Evolutionary conservation across 2,888 invertebrate genomes (phyloP), one percentile per base, ranked within the genome.

Genomic region (Coelogynopora nodosa): DNA sequence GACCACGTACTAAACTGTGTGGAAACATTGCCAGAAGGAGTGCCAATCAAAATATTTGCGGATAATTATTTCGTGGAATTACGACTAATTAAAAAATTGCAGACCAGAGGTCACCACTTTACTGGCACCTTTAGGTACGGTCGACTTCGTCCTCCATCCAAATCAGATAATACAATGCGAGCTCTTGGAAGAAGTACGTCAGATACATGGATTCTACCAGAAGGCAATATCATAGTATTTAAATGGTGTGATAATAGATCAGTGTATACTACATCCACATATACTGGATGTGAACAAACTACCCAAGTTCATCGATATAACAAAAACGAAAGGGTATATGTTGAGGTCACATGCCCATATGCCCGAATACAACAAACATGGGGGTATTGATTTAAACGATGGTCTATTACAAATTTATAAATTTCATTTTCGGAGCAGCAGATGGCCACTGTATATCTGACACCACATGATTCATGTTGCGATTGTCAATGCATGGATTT

Each of bases 351-450:
- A 29, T 30, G 18, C 31, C 82, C 82, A 5, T n/a, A n/a, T n/a
- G n/a, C n/a, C n/a, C n/a, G n/a, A 49, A 49, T 49, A 49, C 18
- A 49, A 49, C 49, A 49, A 18, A 10, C 49, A 49, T 49, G 82
- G 86, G 82, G 86, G 86, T 31, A 49, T 86, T 27, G 86, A 86
- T 86, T 67, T 86, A 31, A 10, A 30, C 18, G 86, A 86, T 83
- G 29, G 30, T 30, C 31, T 86, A 0, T 18, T 85, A 0, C 30
- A 84, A 80, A 29, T 87, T 18, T 87, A 86, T 80, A 86, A 80
- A 74, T 30, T 5, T 87, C 18, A 67, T 28, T 27, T 49, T n/a
- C 5, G 67, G 23, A 31, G 67, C 23, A 80, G 67, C 80, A 80
- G 85, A 87, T 86, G 67, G 67, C 82, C 30, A 30, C 2, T 82